Percentiles rank a stretch among this genome's conserved stretches.
These are phyloP conservation scores for Phrixothrix hirtus DNA, from an alignment of 2,888 invertebrate genomes.

Conservation along the genomic window DNA sequence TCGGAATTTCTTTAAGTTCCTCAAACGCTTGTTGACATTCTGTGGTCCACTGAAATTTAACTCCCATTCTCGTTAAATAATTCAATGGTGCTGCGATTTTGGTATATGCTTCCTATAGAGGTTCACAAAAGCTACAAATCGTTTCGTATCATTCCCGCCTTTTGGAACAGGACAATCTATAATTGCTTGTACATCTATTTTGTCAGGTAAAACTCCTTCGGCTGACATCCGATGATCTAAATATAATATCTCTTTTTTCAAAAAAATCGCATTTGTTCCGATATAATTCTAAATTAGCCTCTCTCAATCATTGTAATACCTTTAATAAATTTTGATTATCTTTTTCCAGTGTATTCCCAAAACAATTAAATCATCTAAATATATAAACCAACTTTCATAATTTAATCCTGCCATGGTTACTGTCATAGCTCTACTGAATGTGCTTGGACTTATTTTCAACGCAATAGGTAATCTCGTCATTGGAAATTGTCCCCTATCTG, in stretches of 20 bases:
- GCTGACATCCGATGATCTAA: constrained; percentile 26
- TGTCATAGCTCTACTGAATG: too few species aligned
- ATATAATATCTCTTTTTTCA: constrained; percentile 30
- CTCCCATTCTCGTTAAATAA: constrained; percentile 27
- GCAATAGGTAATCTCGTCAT: too few species aligned
- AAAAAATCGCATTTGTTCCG: constrained; percentile 34
- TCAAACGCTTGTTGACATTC: too few species aligned
- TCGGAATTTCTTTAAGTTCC: too few species aligned
- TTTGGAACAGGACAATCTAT: constrained; percentile 35
- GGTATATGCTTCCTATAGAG: constrained; percentile 35
- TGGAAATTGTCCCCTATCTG: constrained; percentile 38
- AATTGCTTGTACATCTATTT: constrained; percentile 31
- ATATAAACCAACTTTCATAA: constrained; percentile 33
- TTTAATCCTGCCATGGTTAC: constrained; percentile 36
- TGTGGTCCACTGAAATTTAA: neutral
- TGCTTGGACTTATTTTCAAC: constrained; percentile 37
- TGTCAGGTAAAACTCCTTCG: constrained; percentile 33
- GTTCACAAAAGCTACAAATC: constrained; percentile 34
- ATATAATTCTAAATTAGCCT: constrained; percentile 36
- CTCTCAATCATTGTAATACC: constrained; percentile 24
- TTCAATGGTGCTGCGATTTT: constrained; percentile 33
- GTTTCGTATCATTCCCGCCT: constrained; percentile 27
- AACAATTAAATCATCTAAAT: constrained; percentile 31
- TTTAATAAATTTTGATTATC: constrained; percentile 34
- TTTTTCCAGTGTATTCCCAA: too few species aligned